Percentiles rank a stretch among this genome's conserved stretches.
Evolutionary conservation across 2,888 invertebrate species (phyloP).

Genomic region (Epinotia demarniana): DNA sequence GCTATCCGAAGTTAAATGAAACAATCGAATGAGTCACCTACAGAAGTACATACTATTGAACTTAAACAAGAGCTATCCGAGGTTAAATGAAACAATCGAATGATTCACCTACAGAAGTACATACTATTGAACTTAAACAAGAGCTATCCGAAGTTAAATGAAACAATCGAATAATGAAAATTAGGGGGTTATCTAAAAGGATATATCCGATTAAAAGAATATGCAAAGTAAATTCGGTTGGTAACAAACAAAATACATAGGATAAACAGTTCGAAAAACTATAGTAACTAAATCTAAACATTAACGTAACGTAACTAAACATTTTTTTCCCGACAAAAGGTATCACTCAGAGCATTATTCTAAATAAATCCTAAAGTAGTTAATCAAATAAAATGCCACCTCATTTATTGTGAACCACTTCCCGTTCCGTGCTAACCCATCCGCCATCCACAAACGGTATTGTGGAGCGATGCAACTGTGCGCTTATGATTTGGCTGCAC

Average conservation of each 20-base stretch:
- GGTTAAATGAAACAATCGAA: background rate
- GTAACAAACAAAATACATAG: too few relatives aligned
- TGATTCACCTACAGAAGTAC: too few relatives aligned
- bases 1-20: background rate
- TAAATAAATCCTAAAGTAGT: background rate
- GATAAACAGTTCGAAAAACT: too few relatives aligned
- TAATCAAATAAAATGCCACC: background rate
- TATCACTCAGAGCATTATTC: too few relatives aligned
- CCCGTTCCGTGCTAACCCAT: constrained; percentile 13
- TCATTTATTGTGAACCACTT: constrained; percentile 9
- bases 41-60: background rate
- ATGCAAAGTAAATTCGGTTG: too few relatives aligned
- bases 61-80: background rate
- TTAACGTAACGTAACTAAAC: too few relatives aligned
- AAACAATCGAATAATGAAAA: background rate
- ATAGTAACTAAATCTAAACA: too few relatives aligned
- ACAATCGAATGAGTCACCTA: constrained; percentile 6
- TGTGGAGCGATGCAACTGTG: constrained; percentile 13
- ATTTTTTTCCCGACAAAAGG: too few relatives aligned
- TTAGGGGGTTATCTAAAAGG: too few relatives aligned
- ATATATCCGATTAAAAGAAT: too few relatives aligned
- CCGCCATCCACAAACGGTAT: constrained; percentile 12
- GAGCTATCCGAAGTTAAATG: background rate
- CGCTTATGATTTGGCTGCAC: constrained; percentile 35
- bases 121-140: background rate